Base-by-base conservation (phyloP, 2,888 invertebrate species). In the Elmis aenea region DNA sequence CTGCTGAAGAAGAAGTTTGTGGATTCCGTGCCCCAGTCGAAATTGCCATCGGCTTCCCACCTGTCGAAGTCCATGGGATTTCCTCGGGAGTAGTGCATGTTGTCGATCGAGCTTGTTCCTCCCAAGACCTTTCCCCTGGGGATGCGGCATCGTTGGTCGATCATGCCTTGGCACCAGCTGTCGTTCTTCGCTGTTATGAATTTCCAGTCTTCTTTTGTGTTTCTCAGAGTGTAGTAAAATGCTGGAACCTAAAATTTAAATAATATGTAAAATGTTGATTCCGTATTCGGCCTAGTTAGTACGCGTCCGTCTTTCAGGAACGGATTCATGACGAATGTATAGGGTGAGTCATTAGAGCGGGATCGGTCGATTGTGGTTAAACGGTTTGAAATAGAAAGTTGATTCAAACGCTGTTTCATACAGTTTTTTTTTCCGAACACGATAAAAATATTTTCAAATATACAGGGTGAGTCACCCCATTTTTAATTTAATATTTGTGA, bases 31-130 rank as follows among this genome's bases (percentile, higher is more conserved):
- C 81, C 76, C 91, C 91, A 92, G 2, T 89, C 89, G 1, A 78
- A 73, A 59, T 87, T 85, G 0, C 89, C 89, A n/a, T 80, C 68
- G 0, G 75, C 72, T 24, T 82, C 84, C 91, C 91, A 92, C 28
- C 81, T 76, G 60, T 88, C 84, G 58, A 78, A 92, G 63, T 91
- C 90, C 0, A 81, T 70, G 26, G 77, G 74, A 62, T 87, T 88
- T 69, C 72, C 43, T 47, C 55, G 44, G 3, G 55, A 45, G 52
- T 69, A 68, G 25, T 62, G 62, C 68, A 75, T 66, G 45, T 65
- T 65, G 53, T 73, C 73, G 20, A 73, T 64, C 18, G 67, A 61
- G 36, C 71, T 70, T 2, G 67, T 66, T 2, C 76, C 76, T 2
- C 69, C 69, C 14, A 67, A 34, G 14, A 68, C 67, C 53, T 71